Base-by-base conservation (phyloP, 2,113 vertebrate species). In the Pelecanoides urinatrix region DNA sequence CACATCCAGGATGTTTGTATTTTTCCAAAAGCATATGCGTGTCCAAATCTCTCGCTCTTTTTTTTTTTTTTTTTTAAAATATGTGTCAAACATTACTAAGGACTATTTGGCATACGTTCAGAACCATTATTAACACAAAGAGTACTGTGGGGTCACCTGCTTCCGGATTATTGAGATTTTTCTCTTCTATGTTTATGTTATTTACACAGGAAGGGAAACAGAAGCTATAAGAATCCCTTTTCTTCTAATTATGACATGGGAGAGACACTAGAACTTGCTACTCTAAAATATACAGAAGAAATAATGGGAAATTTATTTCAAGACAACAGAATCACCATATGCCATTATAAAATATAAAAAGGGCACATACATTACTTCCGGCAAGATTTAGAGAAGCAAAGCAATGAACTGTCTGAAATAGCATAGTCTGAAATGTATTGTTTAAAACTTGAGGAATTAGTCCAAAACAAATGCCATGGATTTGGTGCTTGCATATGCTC, bases 1-100 rank as follows among this genome's bases (percentile, higher is more conserved):
- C 76, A 92, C 59, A 80, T 74, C 27, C 36, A 94, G 68, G 55
- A 94, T 92, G 90, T 90, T 90, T 92, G 71, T 59, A 74, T 92
- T 95, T 94, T 92, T 88, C 61, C 40, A 93, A 79, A 93, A 92
- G 42, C 14, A 58, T 58, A 67, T 2, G 4, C 36, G 80, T 22
- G 42, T 63, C 66, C 38, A 90, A 82, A 80, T 68, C 3, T 34
- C 14, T 63, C 2, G 1, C 1, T 5, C 9, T 53, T 15, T 47
- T 27, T 29, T 17, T 30, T 30, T 42, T 52, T 50, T 34, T 9
- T 58, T 65, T 62, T 58, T 50, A 26, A 1, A 61, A 40, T 21
- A 29, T 61, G 17, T 76, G 65, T 70, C 65, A 88, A 63, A 76
- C 58, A 53, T 82, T 81, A 22, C 66, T 78, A 78, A 82, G 63